Base-by-base conservation (phyloP, 2,797 vertebrate species). In the Bovichtus variegatus region DNA sequence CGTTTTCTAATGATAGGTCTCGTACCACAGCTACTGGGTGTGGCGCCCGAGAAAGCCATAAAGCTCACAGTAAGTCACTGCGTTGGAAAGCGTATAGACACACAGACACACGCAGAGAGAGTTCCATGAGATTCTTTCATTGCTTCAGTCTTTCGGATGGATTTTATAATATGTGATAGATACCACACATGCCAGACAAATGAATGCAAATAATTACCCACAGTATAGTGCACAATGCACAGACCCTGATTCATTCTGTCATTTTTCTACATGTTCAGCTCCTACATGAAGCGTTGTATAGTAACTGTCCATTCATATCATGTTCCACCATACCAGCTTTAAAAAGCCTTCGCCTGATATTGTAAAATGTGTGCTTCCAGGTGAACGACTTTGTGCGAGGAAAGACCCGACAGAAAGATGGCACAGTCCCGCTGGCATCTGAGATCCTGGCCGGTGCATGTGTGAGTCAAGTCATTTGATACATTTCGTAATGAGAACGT, bases 1-100 rank as follows among this genome's bases (percentile, higher is more conserved):
- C 82, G 27, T 92, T 86, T 94, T 83, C 92, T 95, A 96, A 96
- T 96, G 95, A 91, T 94, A 99, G 97, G 97, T 92, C 95, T 97
- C 70, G 91, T 96, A 93, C 97, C 97, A 9, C 98, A 99, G 93
- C 95, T 98, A 91, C 93, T 99, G 95, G 98, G 98, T 95, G 98
- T 98, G 89, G 97, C 96, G 90, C 97, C 96, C 78, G 95, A 97
- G 93, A 98, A 98, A 95, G 96, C 97, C 94, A 97, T 98, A 96
- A 97, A 98, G 95, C 96, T 98, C 89, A 97, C 96, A 92, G 97
- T 97, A 96, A 98, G 96, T 96, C 92, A 71, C 91, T 79, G 65
- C 62, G 23, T 84, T 82, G 72, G 74, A 74, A 76, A 60, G 68
- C 36, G 0, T 83, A 60, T 38, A 83, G 62, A n/a, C n/a, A n/a